These are phyloP conservation scores for Ianthella basta DNA, from an alignment of 37 sponge, comb jelly and placozoan genomes.

Conservation along the genomic window DNA sequence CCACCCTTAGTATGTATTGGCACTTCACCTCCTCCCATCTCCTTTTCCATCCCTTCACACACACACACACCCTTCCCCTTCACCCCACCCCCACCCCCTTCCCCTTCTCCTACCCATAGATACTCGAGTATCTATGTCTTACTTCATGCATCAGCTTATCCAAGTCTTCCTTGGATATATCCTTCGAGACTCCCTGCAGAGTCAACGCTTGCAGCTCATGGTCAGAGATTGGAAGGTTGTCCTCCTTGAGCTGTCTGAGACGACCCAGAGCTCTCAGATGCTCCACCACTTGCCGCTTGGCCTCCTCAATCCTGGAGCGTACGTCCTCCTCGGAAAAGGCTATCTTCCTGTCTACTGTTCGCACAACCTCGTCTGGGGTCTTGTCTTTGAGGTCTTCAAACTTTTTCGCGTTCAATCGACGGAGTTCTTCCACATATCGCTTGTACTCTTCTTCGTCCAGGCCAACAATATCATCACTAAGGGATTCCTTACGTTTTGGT, in stretches of 20 bases:
- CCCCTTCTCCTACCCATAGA: too few species aligned
- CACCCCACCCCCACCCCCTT: too few species aligned
- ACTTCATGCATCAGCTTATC: conserved; percentile 32
- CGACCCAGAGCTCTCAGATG: conserved; percentile 62
- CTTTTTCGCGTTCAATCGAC: conserved; percentile 30
- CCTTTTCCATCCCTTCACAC: too few species aligned
- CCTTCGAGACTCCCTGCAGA: neutral
- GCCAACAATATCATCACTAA: conserved; percentile 27
- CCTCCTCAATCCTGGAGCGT: conserved; percentile 71
- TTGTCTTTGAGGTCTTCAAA: conserved; percentile 5
- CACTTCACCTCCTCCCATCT: too few species aligned
- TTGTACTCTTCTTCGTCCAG: conserved; percentile 65
- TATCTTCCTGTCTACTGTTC: conserved; percentile 17
- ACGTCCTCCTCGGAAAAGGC: conserved; percentile 29
- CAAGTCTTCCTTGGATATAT: conserved; percentile 31
- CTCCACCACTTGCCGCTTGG: conserved; percentile 61
- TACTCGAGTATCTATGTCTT: too few species aligned
- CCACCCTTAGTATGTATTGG: too few species aligned
- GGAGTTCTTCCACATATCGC: conserved; percentile 69
- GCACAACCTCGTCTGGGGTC: neutral
- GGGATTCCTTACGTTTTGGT: neutral
- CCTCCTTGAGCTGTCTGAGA: conserved; percentile 26
- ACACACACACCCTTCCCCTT: conserved; percentile 31
- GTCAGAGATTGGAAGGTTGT: neutral
- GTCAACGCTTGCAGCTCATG: neutral